Evolutionary conservation across 2,888 invertebrate species (phyloP).

Genomic region (Antheraea yamamai): DNA sequence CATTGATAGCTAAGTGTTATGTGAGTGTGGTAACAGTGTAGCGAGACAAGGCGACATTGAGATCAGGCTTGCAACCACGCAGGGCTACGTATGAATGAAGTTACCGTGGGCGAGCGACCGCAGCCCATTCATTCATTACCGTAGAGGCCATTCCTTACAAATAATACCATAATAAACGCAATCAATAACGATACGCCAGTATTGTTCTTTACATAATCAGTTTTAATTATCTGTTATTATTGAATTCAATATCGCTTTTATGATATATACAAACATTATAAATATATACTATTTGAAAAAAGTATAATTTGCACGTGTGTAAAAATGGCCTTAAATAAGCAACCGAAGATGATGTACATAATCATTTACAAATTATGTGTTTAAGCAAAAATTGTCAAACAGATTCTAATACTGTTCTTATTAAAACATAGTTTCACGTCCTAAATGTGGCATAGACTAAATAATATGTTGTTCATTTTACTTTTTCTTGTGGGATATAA

Average conservation of each 20-base stretch:
- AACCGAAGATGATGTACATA: not conserved
- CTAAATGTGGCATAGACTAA: not conserved
- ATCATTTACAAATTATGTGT: not conserved
- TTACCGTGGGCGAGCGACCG: constrained; percentile 67
- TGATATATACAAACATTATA: not conserved
- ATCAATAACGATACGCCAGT: constrained; percentile 40
- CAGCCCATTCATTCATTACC: constrained; percentile 76
- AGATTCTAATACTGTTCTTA: not conserved
- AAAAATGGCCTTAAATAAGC: not conserved
- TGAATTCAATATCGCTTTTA: not conserved
- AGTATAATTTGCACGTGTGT: not conserved
- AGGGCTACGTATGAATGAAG: constrained; percentile 77
- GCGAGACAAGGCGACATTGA: constrained; percentile 60
- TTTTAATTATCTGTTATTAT: not conserved
- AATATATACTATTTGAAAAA: not conserved
- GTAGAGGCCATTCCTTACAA: constrained; percentile 76
- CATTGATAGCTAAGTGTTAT: constrained; percentile 25
- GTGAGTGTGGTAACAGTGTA: constrained; percentile 37
- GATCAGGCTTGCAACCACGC: constrained; percentile 63
- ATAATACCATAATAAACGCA: constrained; percentile 75
- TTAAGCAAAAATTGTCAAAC: not conserved
- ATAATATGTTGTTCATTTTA: not conserved
- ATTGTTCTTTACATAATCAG: constrained; percentile 23
- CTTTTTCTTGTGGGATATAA: not conserved
- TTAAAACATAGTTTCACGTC: not conserved